A percentile compares a stretch with the other conserved stretches of the same genome.
These are phyloP conservation scores for Pyrrhia umbra DNA, from an alignment of 2,888 invertebrate genomes.

Conservation along the genomic window DNA sequence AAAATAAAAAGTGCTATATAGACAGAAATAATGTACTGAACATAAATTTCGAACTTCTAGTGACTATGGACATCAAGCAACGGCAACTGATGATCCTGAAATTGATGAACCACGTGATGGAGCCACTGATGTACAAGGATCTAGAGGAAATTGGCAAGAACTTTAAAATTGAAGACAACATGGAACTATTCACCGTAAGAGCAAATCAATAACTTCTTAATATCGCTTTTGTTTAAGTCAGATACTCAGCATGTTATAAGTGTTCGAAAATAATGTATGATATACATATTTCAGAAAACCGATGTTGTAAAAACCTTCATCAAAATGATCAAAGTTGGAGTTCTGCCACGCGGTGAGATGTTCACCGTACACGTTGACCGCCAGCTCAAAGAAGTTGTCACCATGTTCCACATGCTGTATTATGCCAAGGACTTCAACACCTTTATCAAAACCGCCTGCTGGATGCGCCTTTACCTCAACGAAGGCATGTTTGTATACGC, in stretches of 20 bases:
- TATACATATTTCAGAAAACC: conserved; percentile 81
- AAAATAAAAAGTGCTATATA: not conserved
- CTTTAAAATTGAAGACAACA: conserved; percentile 83
- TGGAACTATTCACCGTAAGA: conserved; percentile 63
- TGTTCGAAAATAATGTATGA: not conserved
- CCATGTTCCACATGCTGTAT: conserved; percentile 88
- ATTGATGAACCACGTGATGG: conserved; percentile 88
- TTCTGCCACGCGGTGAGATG: conserved; percentile 89
- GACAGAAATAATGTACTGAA: not conserved
- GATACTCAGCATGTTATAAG: not conserved
- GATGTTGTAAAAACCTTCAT: conserved; percentile 91
- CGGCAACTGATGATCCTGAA: conserved; percentile 87
- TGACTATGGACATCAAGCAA: conserved; percentile 80
- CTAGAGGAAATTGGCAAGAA: conserved; percentile 81
- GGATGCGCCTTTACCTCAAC: conserved; percentile 88
- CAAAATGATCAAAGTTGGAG: conserved; percentile 87
- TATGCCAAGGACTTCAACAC: conserved; percentile 88
- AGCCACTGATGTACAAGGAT: conserved; percentile 85
- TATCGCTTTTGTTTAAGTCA: not conserved
- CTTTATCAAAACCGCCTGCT: conserved; percentile 87
- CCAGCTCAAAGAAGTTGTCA: conserved; percentile 87
- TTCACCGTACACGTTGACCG: conserved; percentile 87
- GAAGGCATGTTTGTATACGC: conserved; percentile 91
- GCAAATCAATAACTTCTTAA: not conserved
- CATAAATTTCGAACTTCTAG: conserved; percentile 68